Evolutionary conservation across 2,888 invertebrate species (phyloP), one percentile per base, ranked within the genome.

Genomic region (Torymus tubicola): DNA sequence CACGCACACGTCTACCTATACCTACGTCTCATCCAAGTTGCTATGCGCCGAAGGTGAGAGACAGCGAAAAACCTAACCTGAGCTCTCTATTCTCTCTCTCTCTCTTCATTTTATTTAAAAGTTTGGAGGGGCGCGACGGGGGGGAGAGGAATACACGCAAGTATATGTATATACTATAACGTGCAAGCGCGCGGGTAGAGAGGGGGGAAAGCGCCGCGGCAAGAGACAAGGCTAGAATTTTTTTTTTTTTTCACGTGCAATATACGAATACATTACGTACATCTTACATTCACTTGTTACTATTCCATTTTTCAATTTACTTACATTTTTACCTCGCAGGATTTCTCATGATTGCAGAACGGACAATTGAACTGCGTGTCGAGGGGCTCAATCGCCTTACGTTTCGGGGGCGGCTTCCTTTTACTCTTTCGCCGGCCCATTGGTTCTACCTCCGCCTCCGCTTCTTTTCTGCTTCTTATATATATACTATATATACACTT

Each of bases 301-400:
- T 42, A 42, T 42, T 42, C 5, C 10, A 8, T 8, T 0, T 8
- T 8, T 42, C 8, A 42, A 42, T 42, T 42, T 84, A 93, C 95
- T 93, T 93, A 98, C 99, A 99, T 97, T 94, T 99, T 98, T 21
- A 99, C 99, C 93, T 99, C 99, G 91, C 99, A 99, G 0, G 98
- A 98, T 88, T 97, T 98, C 91, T 99, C 99, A 90, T 99, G 99
- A 91, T 99, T 99, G 91, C 99, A 99, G 92, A 99, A 99, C 13
- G 99, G 99, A 89, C 99, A 99, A 90, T 99, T 99, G 90, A 99
- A 99, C 90, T 98, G 97, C 78, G 96, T 96, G 90, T 99, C 99
- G 75, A 99, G 92, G 0, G 99, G 97, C 88, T 96, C 95, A 85
- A 99, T 97, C 1, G 96, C 95, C 92, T 98, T 99, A 84, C 96